Evolutionary conservation across 1,140 invertebrate genomes (phyloP).

Genomic region (Mizuhopecten yessoensis): DNA sequence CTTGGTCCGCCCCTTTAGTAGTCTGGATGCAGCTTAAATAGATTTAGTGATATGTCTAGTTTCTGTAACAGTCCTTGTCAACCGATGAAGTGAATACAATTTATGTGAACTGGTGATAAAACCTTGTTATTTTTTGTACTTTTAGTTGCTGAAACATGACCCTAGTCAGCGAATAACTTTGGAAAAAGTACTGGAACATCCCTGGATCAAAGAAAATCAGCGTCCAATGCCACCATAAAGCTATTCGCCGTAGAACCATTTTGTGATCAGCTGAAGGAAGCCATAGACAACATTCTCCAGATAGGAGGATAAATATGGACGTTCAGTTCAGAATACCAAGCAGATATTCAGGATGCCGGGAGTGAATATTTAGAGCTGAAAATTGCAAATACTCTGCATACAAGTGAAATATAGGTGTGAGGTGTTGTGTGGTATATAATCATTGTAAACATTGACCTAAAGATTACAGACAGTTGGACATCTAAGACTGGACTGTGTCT

Average conservation of each 20-base stretch:
- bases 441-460: too few species aligned
- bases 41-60: too few species aligned
- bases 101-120: too few species aligned
- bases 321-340: background rate
- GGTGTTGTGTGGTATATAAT: too few species aligned
- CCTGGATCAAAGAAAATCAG: constrained; percentile 87
- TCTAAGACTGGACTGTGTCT: too few species aligned
- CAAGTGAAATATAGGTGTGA: too few species aligned
- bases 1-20: too few species aligned
- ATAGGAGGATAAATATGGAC: background rate
- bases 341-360: background rate
- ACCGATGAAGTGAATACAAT: too few species aligned
- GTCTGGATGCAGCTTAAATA: too few species aligned
- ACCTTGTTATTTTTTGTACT: constrained; percentile 71
- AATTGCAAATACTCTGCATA: too few species aligned
- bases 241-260: background rate
- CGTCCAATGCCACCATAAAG: background rate
- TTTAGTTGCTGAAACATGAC: constrained; percentile 89
- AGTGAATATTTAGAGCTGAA: too few species aligned
- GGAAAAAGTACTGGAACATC: constrained; percentile 88
- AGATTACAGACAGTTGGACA: background rate
- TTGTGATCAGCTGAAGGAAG: background rate
- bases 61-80: too few species aligned
- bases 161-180: constrained; percentile 89
- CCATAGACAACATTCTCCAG: background rate